Evolutionary conservation across 2,888 invertebrate species (phyloP), one percentile per base, ranked within the genome.

Genomic region (Mystacides longicornis): DNA sequence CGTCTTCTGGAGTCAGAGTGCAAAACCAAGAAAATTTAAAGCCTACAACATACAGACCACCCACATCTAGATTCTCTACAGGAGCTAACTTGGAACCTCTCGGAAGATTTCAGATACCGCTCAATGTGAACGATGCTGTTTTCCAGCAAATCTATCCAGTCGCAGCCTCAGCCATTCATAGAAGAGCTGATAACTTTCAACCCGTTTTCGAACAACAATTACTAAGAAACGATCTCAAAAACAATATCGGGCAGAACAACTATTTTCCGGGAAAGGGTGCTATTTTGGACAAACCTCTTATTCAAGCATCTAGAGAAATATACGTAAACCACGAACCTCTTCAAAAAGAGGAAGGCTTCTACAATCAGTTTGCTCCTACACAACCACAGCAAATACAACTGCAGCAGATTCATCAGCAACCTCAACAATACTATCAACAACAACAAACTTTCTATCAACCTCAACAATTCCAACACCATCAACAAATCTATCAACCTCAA

Each of bases 31-130:
- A 62, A 37, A 51, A 53, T 42, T 61, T 68, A 37, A 69, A 69
- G 62, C 71, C 70, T 63, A 75, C 74, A 65, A 75, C 71, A 56
- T 76, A 72, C 71, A 71, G 71, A 61, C 77, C 73, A 53, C 62
- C 60, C 1, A 50, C 54, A 18, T 49, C 54, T 21, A 53, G 57
- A 45, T 55, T 60, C 47, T 33, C 42, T 31, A 53, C 37, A 7
- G 49, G 52, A 64, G 66, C 68, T 62, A 68, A 66, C 21, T 67
- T 69, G 49, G 65, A 67, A 23, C 55, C 56, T n/a, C 16, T 19
- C 9, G 52, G 57, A 21, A 55, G 57, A 18, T 62, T 62, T 50
- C 56, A 62, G 52, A 49, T 59, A 9, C 62, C 62, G 11, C 49
- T 62, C 43, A 62, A 62, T 45, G 62, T 62, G 47, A 61, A 62